phyloP scores from a whole-genome alignment of 23 tunicate species.

The Ascidia mentula region DNA sequence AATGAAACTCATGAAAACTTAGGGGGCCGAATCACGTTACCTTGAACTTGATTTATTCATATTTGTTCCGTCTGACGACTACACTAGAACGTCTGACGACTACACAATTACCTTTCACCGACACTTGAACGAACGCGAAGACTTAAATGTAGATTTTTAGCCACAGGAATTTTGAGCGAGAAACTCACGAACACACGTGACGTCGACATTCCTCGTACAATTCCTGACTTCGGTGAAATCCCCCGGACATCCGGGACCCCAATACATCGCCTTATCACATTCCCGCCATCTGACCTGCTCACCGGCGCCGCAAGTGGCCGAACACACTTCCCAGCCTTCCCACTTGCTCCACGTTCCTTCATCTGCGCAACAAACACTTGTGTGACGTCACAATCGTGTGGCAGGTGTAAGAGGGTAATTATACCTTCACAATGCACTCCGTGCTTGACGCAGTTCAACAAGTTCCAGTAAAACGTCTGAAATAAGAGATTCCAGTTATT shows the following conservation, averaged over 20 bases:
- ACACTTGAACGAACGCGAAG: too few relatives aligned
- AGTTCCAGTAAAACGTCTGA: constrained; percentile 35
- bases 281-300: constrained; percentile 33
- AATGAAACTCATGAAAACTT: too few relatives aligned
- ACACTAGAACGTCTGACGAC: too few relatives aligned
- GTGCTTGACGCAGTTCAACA: constrained; percentile 44
- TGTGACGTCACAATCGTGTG: too few relatives aligned
- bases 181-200: constrained; percentile 26
- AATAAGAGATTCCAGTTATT: too few relatives aligned
- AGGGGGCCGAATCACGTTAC: too few relatives aligned
- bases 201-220: constrained; percentile 15
- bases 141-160: too few relatives aligned
- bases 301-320: constrained; percentile 55
- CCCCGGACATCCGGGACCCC: constrained; percentile 26
- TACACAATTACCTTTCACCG: too few relatives aligned
- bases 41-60: too few relatives aligned
- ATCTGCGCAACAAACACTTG: too few relatives aligned
- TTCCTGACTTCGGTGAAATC: constrained; percentile 13
- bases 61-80: too few relatives aligned
- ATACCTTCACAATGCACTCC: constrained; percentile 38
- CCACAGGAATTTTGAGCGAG: too few relatives aligned
- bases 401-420: not conserved
- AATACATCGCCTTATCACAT: constrained; percentile 12
- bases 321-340: constrained; percentile 41
- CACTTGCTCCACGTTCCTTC: constrained; percentile 9